A percentile compares a stretch with the other conserved stretches of the same genome.
Evolutionary conservation across 2,797 vertebrate species (phyloP).

Genomic region (Margarornis squamiger): DNA sequence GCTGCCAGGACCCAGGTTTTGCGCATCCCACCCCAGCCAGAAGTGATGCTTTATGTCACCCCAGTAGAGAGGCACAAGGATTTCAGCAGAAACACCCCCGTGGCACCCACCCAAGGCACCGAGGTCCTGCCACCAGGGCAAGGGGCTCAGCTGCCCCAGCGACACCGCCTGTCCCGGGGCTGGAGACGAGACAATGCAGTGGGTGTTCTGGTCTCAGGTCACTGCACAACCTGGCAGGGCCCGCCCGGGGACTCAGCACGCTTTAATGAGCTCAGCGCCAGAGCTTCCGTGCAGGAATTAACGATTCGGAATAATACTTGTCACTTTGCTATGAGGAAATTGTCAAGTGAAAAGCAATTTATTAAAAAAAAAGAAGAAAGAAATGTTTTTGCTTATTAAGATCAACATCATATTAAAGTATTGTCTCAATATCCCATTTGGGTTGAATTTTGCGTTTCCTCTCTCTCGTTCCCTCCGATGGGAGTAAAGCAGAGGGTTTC

Average conservation of each 20-base stretch:
- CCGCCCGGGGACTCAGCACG: fast-evolving
- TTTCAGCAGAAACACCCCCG: background rate
- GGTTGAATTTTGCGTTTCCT: background rate
- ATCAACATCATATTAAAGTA: background rate
- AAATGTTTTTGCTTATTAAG: background rate
- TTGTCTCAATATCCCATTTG: background rate
- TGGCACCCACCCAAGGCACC: background rate
- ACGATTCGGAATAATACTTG: background rate
- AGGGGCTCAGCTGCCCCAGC: fast-evolving
- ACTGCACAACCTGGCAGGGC: background rate
- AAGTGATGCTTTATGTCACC: background rate
- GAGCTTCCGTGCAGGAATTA: background rate
- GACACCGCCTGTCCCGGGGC: background rate
- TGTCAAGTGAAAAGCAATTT: background rate
- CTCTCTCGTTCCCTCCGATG: background rate
- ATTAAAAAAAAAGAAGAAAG: background rate
- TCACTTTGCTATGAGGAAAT: background rate
- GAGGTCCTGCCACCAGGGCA: background rate
- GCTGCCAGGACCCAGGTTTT: background rate
- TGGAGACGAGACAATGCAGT: background rate
- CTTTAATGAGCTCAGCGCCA: background rate
- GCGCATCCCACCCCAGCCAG: background rate
- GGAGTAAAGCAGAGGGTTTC: background rate
- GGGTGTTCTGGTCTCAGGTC: background rate
- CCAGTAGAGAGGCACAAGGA: background rate